Base-by-base conservation (phyloP, 2,888 invertebrate genomes). In the Epinotia brunnichana region DNA sequence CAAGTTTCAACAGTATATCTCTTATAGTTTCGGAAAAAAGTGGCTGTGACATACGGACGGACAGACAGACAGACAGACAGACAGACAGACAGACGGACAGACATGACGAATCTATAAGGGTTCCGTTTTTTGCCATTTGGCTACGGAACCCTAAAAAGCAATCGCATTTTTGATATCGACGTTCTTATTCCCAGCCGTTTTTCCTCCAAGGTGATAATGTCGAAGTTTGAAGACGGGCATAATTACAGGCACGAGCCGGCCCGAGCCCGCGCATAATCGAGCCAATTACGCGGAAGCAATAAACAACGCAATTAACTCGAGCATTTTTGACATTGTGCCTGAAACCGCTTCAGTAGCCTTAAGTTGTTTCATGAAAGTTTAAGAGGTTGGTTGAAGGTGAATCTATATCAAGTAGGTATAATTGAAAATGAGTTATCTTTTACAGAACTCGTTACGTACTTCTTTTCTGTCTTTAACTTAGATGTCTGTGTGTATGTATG, bases 221-320 rank as follows among this genome's bases (percentile, higher is more conserved):
- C 80, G 80, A 88, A 90, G 90, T 90, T 89, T 85, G 85, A 87
- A 89, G 87, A 77, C 80, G 79, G 76, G 77, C 77, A 82, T 90
- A 90, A 91, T 91, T 90, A 88, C 83, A 77, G 78, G 76, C 80
- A 76, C 79, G 81, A 76, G 80, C 74, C 76, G 71, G 56, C 66
- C 54, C 53, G 53, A 29, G 63, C 73, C 69, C 79, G 75, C 76
- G 78, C 82, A 83, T 89, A 88, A 88, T 87, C 84, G 87, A 87
- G 81, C 77, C 88, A 90, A 90, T 90, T 90, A 89, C 83, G 86
- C 79, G 86, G 86, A 88, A 88, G 82, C 87, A 89, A 90, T 90
- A 89, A 87, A 88, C 87, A 87, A 84, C 81, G 80, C 74, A 76
- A 72, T 74, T 74, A 83, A 80, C 73, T 76, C 63, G 59, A 79